Conservation (phyloP, 2,113 vertebrate genomes). For the Zosterops pallidus region DNA sequence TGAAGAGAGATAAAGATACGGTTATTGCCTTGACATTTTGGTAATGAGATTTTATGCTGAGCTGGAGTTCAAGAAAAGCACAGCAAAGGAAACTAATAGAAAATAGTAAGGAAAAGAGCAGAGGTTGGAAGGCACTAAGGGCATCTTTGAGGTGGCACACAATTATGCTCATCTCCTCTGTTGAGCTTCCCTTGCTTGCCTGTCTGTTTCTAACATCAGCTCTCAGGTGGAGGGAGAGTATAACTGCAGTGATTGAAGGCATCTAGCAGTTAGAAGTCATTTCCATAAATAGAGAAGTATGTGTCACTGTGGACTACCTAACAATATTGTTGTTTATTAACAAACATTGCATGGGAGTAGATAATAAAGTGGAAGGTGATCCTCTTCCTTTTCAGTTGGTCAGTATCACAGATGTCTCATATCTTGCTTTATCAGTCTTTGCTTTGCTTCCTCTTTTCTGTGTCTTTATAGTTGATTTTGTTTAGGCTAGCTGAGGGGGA, state of each 20-base stretch:
- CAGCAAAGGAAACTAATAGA: background rate
- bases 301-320: background rate
- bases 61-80: background rate
- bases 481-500: background rate
- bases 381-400: background rate
- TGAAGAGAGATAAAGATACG: background rate
- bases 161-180: background rate
- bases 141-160: background rate
- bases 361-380: background rate
- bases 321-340: background rate
- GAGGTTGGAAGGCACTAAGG: background rate
- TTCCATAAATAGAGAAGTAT: background rate
- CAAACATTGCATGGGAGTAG: background rate
- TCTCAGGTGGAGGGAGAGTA: background rate
- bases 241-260: background rate
- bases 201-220: background rate
- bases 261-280: background rate
- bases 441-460: background rate
- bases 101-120: conserved; percentile 15
- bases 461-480: background rate
- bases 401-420: background rate
- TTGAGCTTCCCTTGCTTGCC: background rate
- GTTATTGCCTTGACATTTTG: conserved; percentile 54
- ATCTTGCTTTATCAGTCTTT: background rate
- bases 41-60: conserved; percentile 39